Evolutionary conservation across 2,797 vertebrate species (phyloP), one percentile per base, ranked within the genome.

Genomic region (Salmo trutta): DNA sequence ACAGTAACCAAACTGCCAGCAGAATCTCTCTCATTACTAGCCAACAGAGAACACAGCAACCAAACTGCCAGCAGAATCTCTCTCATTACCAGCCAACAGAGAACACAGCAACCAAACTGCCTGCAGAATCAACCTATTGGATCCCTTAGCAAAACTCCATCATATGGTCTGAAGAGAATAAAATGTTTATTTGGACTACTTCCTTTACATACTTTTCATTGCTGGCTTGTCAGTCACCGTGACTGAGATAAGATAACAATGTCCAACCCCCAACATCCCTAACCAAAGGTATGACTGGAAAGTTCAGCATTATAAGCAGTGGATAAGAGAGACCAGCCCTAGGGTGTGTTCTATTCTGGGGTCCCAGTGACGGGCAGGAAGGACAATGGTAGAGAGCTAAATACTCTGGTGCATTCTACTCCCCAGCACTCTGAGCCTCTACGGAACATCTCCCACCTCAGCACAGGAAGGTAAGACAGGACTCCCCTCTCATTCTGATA

Each of bases 301-400:
- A 76, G 4, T 17, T 71, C 6, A 33, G 31, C 67, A n/a, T 36
- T 16, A 29, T 33, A 68, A 31, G 17, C 31, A 33, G 4, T 69
- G 59, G 12, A 64, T 27, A 27, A 27, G 8, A 10, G 59, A 3
- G 59, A 64, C 21, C n/a, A 21, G 10, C 41, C 41, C 59, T 24
- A 19, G 51, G 41, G 72, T 69, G 53, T 74, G 75, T 53, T 64
- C 72, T 24, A 64, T 81, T 86, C 89, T 90, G 88, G 90, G 89
- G 84, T 73, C 62, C 71, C 80, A 89, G 87, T 89, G 82, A 89
- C 75, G 79, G 75, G 78, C 82, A 85, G 87, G 84, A 82, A 85
- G 86, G 90, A 91, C 88, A 88, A 86, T 90, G 83, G 75, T 80
- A 81, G 88, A 73, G 77, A 85, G 85, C 83, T 93, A 91, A 86